Evolutionary conservation across 2,113 vertebrate genomes (phyloP).

Genomic region (Aphyosemion australe): DNA sequence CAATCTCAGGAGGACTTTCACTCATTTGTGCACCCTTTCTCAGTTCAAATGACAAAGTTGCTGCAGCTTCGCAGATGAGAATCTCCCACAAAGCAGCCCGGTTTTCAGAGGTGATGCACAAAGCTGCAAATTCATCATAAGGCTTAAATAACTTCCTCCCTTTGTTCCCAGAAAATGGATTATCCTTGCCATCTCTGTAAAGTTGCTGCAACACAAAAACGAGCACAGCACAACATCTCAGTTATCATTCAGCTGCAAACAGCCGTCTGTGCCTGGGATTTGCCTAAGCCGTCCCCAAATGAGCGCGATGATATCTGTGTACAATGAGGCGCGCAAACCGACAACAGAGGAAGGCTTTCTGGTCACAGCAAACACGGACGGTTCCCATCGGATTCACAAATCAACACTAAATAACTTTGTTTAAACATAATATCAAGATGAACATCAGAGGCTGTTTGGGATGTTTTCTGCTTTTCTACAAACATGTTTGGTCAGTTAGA

Average conservation of each 20-base stretch:
- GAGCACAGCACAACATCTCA: constrained; percentile 43
- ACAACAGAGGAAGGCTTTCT: constrained; percentile 17
- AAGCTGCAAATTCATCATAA: constrained; percentile 14
- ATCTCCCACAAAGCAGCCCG: not conserved
- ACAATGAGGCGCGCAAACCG: constrained; percentile 17
- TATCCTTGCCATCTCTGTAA: constrained; percentile 36
- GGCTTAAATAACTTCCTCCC: constrained; percentile 26
- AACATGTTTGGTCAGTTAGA: not conserved
- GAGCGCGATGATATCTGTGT: constrained; percentile 52
- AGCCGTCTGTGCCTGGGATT: constrained; percentile 33
- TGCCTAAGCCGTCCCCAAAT: constrained; percentile 43
- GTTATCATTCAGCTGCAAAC: constrained; percentile 56
- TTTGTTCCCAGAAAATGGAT: constrained; percentile 41
- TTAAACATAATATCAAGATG: constrained; percentile 40
- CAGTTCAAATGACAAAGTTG: constrained; percentile 12
- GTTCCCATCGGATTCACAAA: constrained; percentile 3
- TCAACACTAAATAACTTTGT: constrained; percentile 7
- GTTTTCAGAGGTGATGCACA: not conserved
- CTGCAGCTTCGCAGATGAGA: constrained; percentile 1
- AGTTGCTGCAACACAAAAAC: constrained; percentile 22
- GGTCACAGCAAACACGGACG: constrained; percentile 32
- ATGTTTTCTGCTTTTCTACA: no score
- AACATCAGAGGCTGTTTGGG: not conserved
- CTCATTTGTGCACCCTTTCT: constrained; percentile 26
- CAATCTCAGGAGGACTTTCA: constrained; percentile 37